A percentile compares a stretch with the other conserved stretches of the same genome.
Evolutionary conservation across 2,113 vertebrate genomes (phyloP).

Genomic region (Tetrax tetrax): DNA sequence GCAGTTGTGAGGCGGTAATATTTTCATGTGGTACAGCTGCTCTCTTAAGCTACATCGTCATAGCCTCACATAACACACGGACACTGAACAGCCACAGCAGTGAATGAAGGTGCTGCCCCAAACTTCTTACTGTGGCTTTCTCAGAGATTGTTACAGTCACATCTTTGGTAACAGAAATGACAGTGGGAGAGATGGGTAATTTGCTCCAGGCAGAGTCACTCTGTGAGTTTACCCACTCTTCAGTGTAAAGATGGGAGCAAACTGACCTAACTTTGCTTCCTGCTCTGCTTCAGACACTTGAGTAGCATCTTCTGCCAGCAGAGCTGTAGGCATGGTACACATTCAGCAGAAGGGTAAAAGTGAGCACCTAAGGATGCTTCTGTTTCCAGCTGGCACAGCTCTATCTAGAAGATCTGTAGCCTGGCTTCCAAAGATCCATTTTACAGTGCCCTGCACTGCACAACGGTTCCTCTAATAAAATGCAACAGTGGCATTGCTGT

Average conservation of each 20-base stretch:
- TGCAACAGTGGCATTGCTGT: background rate
- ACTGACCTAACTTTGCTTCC: background rate
- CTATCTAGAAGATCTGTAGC: background rate
- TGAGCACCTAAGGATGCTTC: background rate
- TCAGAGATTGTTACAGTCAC: background rate
- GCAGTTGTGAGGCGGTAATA: background rate
- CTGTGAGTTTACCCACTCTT: background rate
- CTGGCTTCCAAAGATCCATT: background rate
- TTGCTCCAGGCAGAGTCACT: background rate
- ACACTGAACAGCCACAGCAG: background rate
- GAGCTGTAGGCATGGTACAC: background rate
- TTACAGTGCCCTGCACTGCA: background rate
- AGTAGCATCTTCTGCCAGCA: background rate
- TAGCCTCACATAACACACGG: background rate
- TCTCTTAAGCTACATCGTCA: background rate
- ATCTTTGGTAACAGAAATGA: background rate
- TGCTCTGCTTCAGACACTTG: background rate
- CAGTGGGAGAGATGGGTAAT: background rate
- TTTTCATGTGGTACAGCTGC: background rate
- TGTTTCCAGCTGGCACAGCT: background rate
- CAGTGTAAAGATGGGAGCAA: background rate
- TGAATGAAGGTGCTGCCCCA: background rate
- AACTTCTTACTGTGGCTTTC: background rate
- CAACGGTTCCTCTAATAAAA: background rate
- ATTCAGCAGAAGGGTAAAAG: background rate